These are phyloP conservation scores for Chaetura pelagica DNA, from an alignment of 2,113 vertebrate species.

Conservation along the genomic window DNA sequence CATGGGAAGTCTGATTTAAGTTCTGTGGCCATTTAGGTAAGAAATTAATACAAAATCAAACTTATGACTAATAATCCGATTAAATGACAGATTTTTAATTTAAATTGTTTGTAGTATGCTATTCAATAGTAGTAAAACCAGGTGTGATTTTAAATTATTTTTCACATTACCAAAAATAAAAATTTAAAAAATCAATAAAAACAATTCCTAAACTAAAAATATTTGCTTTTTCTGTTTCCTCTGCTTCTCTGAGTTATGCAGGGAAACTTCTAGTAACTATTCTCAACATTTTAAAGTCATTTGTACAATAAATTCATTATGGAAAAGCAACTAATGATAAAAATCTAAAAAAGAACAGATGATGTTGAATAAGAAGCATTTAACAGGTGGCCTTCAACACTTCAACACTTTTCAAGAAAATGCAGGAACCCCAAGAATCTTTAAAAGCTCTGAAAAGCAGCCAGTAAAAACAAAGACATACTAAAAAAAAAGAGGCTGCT, in stretches of 20 bases:
- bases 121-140: not conserved
- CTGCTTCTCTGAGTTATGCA: not conserved
- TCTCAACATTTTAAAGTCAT: not conserved
- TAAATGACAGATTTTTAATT: not conserved
- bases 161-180: not conserved
- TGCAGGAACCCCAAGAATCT: not conserved
- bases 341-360: not conserved
- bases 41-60: not conserved
- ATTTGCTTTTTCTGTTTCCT: not conserved
- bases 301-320: constrained; percentile 5
- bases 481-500: not conserved
- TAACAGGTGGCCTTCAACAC: not conserved
- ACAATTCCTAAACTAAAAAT: not conserved
- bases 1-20: not conserved
- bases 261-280: not conserved
- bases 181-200: too few relatives aligned
- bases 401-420: not conserved
- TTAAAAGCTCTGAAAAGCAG: not conserved
- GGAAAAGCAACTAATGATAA: not conserved
- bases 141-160: not conserved
- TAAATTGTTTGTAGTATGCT: not conserved
- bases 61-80: not conserved
- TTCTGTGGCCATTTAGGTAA: not conserved
- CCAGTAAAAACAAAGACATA: not conserved
- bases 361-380: not conserved